Percentiles rank a stretch among this genome's conserved stretches.
These are phyloP conservation scores for Takifugu ocellatus DNA, from an alignment of 2,797 vertebrate species.

Conservation along the genomic window DNA sequence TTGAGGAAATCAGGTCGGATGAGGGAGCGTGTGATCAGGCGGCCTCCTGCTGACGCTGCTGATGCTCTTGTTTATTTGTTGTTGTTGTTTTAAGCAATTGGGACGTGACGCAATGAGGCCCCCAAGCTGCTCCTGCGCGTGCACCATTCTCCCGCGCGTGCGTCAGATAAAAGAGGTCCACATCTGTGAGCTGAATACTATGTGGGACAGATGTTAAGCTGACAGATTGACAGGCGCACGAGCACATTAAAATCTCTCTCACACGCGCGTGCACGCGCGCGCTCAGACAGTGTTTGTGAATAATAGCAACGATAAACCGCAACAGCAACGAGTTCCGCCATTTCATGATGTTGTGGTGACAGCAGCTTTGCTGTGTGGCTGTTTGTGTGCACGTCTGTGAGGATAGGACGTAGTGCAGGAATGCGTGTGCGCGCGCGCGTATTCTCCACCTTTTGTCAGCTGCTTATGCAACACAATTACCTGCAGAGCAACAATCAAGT, in stretches of 20 bases:
- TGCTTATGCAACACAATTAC: slow-evolving; percentile 61
- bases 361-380: slow-evolving; percentile 46
- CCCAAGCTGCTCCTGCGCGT: slow-evolving; percentile 31
- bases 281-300: slow-evolving; percentile 9
- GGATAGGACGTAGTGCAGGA: slow-evolving; percentile 43
- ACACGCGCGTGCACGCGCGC: slow-evolving; percentile 1
- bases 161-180: slow-evolving; percentile 22
- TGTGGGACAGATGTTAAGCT: slow-evolving; percentile 62
- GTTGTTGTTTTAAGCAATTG: slow-evolving; percentile 50
- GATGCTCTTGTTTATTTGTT: slow-evolving; percentile 32
- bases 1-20: slow-evolving; percentile 35
- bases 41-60: slow-evolving; percentile 6
- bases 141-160: slow-evolving; percentile 27
- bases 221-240: slow-evolving; percentile 27
- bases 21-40: slow-evolving; percentile 11
- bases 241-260: neutral
- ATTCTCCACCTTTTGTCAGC: neutral
- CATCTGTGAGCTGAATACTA: slow-evolving; percentile 35
- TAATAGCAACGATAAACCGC: slow-evolving; percentile 39
- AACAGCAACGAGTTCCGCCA: slow-evolving; percentile 69
- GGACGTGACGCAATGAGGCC: slow-evolving; percentile 58
- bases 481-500: slow-evolving; percentile 67
- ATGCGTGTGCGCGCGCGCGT: slow-evolving; percentile 30
- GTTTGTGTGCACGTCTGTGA: slow-evolving; percentile 21
- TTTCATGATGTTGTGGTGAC: slow-evolving; percentile 69